Percentiles rank a stretch among this genome's conserved stretches.
phyloP scores from a whole-genome alignment of 2,113 vertebrate genomes.

The Labrus mixtus region DNA sequence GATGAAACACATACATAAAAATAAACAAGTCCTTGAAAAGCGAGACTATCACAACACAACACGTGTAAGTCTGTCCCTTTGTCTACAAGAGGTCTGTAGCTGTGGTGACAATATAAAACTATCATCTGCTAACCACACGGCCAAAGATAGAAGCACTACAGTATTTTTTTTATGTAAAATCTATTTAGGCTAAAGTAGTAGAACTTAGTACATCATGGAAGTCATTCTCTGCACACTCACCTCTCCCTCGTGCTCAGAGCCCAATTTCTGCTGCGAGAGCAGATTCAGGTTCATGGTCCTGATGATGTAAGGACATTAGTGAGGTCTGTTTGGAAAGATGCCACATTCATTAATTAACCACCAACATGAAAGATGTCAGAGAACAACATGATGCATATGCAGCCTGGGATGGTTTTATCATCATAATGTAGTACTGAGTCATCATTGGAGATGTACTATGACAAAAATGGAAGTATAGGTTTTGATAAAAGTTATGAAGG shows the following conservation, averaged over 20 bases:
- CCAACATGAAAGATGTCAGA: constrained; percentile 21
- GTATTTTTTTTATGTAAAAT: neutral
- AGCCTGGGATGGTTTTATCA: neutral
- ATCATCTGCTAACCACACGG: constrained; percentile 2
- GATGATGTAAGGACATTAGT: constrained; percentile 91
- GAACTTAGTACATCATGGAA: neutral
- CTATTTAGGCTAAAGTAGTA: constrained; percentile 48
- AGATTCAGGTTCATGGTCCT: constrained; percentile 91
- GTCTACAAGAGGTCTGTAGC: neutral
- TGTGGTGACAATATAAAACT: neutral
- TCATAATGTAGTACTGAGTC: too few relatives aligned
- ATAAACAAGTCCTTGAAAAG: neutral
- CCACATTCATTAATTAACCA: constrained; percentile 83
- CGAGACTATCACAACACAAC: neutral
- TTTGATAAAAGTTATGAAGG: neutral
- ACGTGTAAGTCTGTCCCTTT: neutral
- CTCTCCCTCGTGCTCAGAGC: constrained; percentile 91
- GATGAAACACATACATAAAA: constrained; percentile 11
- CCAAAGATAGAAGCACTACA: neutral
- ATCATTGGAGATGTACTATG: neutral
- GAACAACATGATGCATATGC: neutral
- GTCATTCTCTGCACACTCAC: constrained; percentile 80
- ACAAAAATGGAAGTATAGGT: neutral
- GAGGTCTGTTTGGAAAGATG: constrained; percentile 87
- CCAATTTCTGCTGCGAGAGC: constrained; percentile 92